phyloP scores from a whole-genome alignment of 2,113 vertebrate species.

The Calonectris borealis region DNA sequence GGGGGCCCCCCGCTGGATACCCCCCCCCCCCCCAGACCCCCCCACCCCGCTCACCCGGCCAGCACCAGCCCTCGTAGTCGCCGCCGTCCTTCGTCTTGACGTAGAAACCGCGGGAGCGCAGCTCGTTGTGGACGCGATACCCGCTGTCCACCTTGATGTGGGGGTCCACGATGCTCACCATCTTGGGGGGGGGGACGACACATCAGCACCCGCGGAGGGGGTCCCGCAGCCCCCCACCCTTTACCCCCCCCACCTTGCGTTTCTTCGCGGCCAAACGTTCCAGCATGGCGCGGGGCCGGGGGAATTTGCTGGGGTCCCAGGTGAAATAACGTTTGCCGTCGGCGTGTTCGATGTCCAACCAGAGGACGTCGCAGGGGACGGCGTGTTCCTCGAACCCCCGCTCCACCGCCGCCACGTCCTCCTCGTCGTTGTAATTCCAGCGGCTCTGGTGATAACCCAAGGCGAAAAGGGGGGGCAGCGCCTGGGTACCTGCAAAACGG shows the following conservation, averaged over 20 bases:
- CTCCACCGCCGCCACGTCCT: conserved; percentile 84
- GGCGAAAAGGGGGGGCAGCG: conserved; percentile 85
- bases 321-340: conserved; percentile 97
- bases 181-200: conserved; percentile 57
- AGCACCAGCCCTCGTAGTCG: conserved; percentile 72
- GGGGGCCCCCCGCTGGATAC: too few relatives aligned
- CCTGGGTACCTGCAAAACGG: conserved; percentile 83
- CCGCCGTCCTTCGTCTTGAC: conserved; percentile 88
- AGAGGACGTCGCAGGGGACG: conserved; percentile 90
- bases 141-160: conserved; percentile 90
- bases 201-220: background rate
- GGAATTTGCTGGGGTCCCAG: conserved; percentile 90
- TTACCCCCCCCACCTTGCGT: conserved; percentile 76
- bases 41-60: too few relatives aligned
- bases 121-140: conserved; percentile 86
- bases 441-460: conserved; percentile 94
- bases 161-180: conserved; percentile 93
- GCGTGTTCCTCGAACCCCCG: conserved; percentile 86
- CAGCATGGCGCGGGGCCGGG: conserved; percentile 83
- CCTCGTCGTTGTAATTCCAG: conserved; percentile 96
- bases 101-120: conserved; percentile 80
- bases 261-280: conserved; percentile 79
- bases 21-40: too few relatives aligned
- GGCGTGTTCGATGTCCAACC: conserved; percentile 95
- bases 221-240: background rate